Conservation (phyloP, 2,888 invertebrate genomes). For the Acanthosepion lycidas region DNA sequence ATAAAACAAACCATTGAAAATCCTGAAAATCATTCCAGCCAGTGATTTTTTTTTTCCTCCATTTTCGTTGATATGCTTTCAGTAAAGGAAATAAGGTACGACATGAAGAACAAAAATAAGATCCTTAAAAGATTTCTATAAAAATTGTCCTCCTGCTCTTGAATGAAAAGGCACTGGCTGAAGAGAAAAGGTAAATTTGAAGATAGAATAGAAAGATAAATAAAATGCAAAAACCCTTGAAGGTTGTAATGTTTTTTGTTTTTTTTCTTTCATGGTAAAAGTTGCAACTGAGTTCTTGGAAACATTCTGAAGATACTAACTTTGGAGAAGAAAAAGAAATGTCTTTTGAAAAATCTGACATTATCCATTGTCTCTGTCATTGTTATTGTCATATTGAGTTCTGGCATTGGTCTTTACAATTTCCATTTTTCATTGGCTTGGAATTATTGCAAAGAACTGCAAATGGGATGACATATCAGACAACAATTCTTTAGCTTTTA, state of each 20-base stretch:
- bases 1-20: too few relatives aligned
- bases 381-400: not conserved
- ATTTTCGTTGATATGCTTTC: too few relatives aligned
- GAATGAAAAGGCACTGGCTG: not conserved
- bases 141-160: not conserved
- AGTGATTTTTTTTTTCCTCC: too few relatives aligned
- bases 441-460: not conserved
- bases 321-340: not conserved
- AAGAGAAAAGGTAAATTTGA: not conserved
- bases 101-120: too few relatives aligned
- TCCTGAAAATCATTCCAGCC: too few relatives aligned
- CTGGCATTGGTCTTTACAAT: not conserved
- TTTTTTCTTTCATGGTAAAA: not conserved
- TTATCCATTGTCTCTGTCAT: not conserved
- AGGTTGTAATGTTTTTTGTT: not conserved
- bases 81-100: too few relatives aligned
- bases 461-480: not conserved
- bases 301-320: not conserved
- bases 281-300: not conserved
- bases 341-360: not conserved
- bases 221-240: not conserved
- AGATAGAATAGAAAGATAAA: not conserved
- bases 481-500: not conserved
- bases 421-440: not conserved
- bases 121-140: too few relatives aligned